Evolutionary conservation across 2,797 vertebrate species (phyloP).

Genomic region (Peromyscus eremicus): DNA sequence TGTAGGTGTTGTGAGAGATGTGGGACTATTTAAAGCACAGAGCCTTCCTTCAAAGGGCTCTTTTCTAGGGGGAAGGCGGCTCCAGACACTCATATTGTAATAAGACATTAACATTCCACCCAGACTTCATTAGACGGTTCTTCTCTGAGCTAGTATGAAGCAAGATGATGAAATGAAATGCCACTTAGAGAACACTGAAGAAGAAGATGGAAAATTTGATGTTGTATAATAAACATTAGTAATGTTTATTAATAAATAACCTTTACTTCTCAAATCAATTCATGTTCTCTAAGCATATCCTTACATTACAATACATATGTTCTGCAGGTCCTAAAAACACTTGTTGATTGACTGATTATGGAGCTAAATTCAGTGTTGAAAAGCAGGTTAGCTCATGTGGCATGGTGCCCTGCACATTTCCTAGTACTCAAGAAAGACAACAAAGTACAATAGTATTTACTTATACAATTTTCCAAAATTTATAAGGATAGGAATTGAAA

Average conservation of each 20-base stretch:
- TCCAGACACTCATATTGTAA: background rate
- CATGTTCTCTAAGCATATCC: background rate
- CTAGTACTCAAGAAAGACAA: background rate
- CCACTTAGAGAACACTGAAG: background rate
- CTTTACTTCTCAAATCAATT: conserved; percentile 8
- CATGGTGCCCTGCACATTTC: background rate
- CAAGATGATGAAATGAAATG: conserved; percentile 28
- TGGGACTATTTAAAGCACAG: conserved; percentile 61
- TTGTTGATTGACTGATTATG: background rate
- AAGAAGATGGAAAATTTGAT: background rate
- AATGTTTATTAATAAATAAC: background rate
- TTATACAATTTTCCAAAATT: background rate
- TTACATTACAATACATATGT: background rate
- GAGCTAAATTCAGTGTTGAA: conserved; percentile 10
- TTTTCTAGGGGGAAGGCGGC: background rate
- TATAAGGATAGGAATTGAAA: background rate
- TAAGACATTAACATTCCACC: background rate
- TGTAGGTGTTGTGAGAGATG: conserved; percentile 37
- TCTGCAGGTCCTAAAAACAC: background rate
- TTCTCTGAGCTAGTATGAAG: conserved; percentile 35
- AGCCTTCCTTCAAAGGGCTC: conserved; percentile 24
- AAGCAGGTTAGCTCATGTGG: background rate
- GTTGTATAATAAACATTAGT: no score
- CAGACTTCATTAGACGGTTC: background rate
- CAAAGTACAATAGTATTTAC: background rate